These are phyloP conservation scores for Hucho hucho DNA, from an alignment of 2,113 vertebrate species.

Conservation along the genomic window DNA sequence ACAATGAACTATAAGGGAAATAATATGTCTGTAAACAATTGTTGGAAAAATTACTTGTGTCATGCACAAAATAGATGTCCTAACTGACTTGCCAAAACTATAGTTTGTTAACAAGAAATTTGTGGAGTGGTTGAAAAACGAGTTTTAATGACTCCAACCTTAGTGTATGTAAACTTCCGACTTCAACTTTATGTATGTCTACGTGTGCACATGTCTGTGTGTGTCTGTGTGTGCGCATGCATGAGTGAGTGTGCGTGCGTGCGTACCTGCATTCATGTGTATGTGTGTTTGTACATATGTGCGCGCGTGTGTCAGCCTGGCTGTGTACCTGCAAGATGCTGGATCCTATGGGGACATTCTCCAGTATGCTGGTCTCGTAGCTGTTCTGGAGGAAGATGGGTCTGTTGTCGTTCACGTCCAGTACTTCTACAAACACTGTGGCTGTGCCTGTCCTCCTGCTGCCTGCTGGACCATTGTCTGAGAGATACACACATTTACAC, in stretches of 20 bases:
- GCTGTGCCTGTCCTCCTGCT: conserved; percentile 90
- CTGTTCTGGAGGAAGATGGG: conserved; percentile 98
- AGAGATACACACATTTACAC: not conserved
- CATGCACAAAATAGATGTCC: too few relatives aligned
- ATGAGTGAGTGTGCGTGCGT: not conserved
- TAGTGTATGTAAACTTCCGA: too few relatives aligned
- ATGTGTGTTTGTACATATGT: not conserved
- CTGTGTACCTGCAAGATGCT: conserved; percentile 86
- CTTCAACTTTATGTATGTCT: too few relatives aligned
- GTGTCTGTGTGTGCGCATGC: too few relatives aligned
- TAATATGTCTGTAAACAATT: too few relatives aligned
- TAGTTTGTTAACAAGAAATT: too few relatives aligned
- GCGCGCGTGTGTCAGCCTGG: not conserved
- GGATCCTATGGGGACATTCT: conserved; percentile 81
- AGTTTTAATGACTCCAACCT: too few relatives aligned
- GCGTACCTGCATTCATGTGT: not conserved
- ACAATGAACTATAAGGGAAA: too few relatives aligned
- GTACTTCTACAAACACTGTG: conserved; percentile 83
- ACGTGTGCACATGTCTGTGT: too few relatives aligned
- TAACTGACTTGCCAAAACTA: too few relatives aligned
- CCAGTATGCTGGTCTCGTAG: conserved; percentile 88
- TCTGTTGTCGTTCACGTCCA: conserved; percentile 95
- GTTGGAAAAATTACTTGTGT: too few relatives aligned
- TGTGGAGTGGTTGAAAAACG: too few relatives aligned
- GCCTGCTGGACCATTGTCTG: conserved; percentile 89